Evolutionary conservation across 2,888 invertebrate genomes (phyloP).

Genomic region (Syrista parreyssii): DNA sequence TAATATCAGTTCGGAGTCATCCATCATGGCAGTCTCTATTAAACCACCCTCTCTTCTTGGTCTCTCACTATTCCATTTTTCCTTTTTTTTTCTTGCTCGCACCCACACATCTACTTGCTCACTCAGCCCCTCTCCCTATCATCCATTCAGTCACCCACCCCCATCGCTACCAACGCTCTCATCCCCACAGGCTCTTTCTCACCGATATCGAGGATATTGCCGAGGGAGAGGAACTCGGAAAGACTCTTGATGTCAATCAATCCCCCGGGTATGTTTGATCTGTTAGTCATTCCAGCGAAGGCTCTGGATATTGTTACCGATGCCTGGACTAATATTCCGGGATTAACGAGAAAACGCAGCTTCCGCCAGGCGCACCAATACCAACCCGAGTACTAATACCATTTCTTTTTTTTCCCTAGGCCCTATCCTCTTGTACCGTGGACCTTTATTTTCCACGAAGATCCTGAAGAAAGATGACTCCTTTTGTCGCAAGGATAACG

Average conservation of each 20-base stretch:
- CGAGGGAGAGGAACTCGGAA: background rate
- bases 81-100: background rate
- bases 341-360: background rate
- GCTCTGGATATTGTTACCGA: background rate
- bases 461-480: background rate
- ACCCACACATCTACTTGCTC: background rate
- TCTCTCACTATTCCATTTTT: conserved; percentile 15
- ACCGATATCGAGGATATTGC: background rate
- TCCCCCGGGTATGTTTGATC: background rate
- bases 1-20: conserved; percentile 54
- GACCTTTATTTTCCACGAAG: background rate
- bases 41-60: conserved; percentile 48
- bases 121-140: background rate
- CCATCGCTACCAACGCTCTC: background rate
- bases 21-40: conserved; percentile 59
- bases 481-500: background rate
- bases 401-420: background rate
- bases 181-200: background rate
- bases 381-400: background rate
- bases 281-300: background rate
- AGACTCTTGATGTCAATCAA: background rate
- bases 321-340: background rate
- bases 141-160: background rate
- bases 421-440: background rate
- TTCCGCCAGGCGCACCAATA: background rate